Conservation (phyloP, 2,888 invertebrate genomes). For the Drosophila nr. fundita region DNA sequence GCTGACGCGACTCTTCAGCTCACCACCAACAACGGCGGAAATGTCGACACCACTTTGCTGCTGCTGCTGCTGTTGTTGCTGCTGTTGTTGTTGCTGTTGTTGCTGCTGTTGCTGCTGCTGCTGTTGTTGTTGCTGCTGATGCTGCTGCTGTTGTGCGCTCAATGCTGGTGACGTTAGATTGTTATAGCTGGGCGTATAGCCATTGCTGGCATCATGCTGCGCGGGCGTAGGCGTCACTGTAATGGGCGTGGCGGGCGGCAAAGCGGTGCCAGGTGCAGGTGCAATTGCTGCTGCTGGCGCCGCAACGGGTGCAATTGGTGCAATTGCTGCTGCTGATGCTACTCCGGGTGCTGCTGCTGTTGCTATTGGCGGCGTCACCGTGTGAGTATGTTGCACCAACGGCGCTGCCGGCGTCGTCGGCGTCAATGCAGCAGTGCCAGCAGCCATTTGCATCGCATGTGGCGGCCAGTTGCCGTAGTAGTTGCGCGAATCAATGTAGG, state of each 20-base stretch:
- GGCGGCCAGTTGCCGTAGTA: slow-evolving; percentile 88
- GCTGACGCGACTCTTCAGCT: slow-evolving; percentile 84
- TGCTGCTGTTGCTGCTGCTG: slow-evolving; percentile 43
- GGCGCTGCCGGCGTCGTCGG: slow-evolving; percentile 60
- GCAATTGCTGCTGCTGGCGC: slow-evolving; percentile 39
- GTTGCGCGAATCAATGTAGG: slow-evolving; percentile 88
- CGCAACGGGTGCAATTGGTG: slow-evolving; percentile 19
- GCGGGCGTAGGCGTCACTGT: slow-evolving; percentile 50
- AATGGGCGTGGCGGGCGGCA: slow-evolving; percentile 42
- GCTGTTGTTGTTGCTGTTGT: slow-evolving; percentile 16
- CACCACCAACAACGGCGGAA: slow-evolving; percentile 69
- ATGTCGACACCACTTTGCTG: slow-evolving; percentile 29
- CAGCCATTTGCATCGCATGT: slow-evolving; percentile 84
- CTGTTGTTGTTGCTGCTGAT: slow-evolving; percentile 38
- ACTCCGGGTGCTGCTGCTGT: slow-evolving; percentile 31
- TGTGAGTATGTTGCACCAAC: slow-evolving; percentile 75
- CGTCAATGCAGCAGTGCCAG: slow-evolving; percentile 53
- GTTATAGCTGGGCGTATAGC: slow-evolving; percentile 77
- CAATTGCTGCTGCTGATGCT: slow-evolving; percentile 37
- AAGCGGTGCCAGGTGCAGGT: slow-evolving; percentile 42
- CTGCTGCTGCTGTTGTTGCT: slow-evolving; percentile 40
- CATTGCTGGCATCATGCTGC: slow-evolving; percentile 72
- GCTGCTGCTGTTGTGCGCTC: slow-evolving; percentile 31
- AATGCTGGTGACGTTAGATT: slow-evolving; percentile 69
- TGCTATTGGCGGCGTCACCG: slow-evolving; percentile 83